These are phyloP conservation scores for Sebastolobus alascanus DNA, from an alignment of 2,797 vertebrate species.

Conservation along the genomic window DNA sequence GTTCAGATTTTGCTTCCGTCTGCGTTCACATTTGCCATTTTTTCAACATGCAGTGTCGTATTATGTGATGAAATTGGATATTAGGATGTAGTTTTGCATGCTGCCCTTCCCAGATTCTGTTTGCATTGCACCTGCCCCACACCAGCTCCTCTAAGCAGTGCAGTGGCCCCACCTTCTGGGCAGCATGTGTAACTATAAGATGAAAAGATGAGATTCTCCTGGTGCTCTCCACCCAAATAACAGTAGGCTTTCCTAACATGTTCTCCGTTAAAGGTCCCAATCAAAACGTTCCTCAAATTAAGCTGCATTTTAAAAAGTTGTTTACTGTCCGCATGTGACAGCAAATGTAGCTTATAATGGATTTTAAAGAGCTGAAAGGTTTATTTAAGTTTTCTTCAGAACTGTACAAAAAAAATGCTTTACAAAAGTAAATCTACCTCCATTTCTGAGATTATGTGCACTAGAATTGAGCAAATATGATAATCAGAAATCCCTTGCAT, in stretches of 20 bases:
- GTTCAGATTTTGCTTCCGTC: neutral
- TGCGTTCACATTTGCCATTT: neutral
- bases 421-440: neutral
- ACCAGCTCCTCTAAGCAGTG: constrained; percentile 18
- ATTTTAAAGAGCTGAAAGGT: neutral
- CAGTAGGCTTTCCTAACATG: neutral
- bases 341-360: neutral
- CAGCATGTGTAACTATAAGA: constrained; percentile 51
- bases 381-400: neutral
- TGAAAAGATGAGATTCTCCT: neutral
- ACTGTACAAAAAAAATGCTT: neutral
- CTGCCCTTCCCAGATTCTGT: constrained; percentile 46
- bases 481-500: neutral
- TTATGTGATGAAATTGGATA: constrained; percentile 38
- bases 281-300: neutral
- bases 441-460: neutral
- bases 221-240: neutral
- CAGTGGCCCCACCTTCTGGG: constrained; percentile 66
- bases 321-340: neutral
- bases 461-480: neutral
- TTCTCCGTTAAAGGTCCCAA: neutral
- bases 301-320: neutral
- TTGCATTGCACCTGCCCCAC: constrained; percentile 54
- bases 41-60: constrained; percentile 42
- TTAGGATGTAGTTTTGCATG: constrained; percentile 66